phyloP scores from a whole-genome alignment of 1,140 invertebrate genomes.

The Venturia canescens region DNA sequence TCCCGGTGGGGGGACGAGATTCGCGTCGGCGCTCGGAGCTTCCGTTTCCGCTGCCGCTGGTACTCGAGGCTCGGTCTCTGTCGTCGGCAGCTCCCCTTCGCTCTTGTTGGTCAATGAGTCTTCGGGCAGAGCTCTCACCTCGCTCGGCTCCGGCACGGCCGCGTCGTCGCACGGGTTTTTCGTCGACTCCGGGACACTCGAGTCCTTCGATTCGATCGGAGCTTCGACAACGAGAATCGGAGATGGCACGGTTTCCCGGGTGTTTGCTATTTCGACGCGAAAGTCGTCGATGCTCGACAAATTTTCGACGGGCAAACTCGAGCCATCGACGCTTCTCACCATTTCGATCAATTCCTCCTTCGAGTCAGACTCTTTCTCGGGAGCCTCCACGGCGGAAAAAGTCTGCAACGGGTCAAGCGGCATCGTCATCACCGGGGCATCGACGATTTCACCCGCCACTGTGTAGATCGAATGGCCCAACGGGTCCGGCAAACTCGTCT shows the following conservation, averaged over 20 bases:
- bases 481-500: slow-evolving; percentile 29
- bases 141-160: too few species aligned
- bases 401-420: not conserved
- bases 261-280: not conserved
- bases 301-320: not conserved
- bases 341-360: not conserved
- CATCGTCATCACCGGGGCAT: not conserved
- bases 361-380: not conserved
- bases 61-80: not conserved
- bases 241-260: not conserved
- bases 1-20: not conserved
- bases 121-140: not conserved
- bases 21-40: not conserved
- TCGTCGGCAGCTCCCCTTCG: not conserved
- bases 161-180: not conserved
- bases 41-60: not conserved
- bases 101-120: not conserved
- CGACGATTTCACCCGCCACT: not conserved
- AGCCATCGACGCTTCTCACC: not conserved
- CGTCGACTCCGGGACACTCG: not conserved
- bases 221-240: not conserved
- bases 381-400: not conserved
- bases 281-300: not conserved
- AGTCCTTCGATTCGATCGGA: not conserved
- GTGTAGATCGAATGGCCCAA: not conserved